phyloP scores from a whole-genome alignment of 2,797 vertebrate genomes.

The Halcyon smyrnensis region DNA sequence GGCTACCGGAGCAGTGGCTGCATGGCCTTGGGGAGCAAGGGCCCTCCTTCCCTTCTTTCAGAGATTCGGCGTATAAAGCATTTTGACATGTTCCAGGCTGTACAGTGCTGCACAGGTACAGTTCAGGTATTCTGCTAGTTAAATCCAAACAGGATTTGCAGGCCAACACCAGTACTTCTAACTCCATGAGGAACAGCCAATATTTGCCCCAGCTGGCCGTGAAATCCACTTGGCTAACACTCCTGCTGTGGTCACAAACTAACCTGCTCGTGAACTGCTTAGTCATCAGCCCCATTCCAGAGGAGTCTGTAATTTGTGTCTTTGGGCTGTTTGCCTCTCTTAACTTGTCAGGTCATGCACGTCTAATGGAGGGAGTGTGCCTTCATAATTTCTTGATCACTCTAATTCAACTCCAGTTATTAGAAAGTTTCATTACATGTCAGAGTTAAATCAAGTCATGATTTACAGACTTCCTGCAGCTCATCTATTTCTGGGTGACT shows the following conservation, averaged over 20 bases:
- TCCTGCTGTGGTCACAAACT: conserved; percentile 31
- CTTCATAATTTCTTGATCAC: conserved; percentile 50
- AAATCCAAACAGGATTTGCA: neutral
- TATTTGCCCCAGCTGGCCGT: conserved; percentile 1
- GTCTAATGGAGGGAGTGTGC: conserved; percentile 63
- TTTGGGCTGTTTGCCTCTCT: conserved; percentile 53
- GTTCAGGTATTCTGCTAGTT: neutral
- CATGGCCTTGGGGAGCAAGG: neutral
- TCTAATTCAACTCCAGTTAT: conserved; percentile 52
- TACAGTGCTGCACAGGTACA: neutral
- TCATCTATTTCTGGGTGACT: neutral
- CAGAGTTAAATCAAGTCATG: neutral
- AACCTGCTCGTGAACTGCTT: conserved; percentile 45
- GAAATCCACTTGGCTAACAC: conserved; percentile 21
- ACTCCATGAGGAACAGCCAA: neutral
- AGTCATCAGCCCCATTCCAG: conserved; percentile 50
- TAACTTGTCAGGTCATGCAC: conserved; percentile 42
- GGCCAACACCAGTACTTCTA: neutral
- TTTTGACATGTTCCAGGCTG: neutral
- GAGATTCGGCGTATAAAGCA: neutral
- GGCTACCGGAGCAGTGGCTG: fast-evolving
- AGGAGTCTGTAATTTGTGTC: conserved; percentile 57
- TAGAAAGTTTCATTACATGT: conserved; percentile 64
- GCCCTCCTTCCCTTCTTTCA: neutral
- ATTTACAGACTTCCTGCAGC: conserved; percentile 23